Evolutionary conservation across 2,888 invertebrate genomes (phyloP).

Genomic region (Diaprepes abbreviatus): DNA sequence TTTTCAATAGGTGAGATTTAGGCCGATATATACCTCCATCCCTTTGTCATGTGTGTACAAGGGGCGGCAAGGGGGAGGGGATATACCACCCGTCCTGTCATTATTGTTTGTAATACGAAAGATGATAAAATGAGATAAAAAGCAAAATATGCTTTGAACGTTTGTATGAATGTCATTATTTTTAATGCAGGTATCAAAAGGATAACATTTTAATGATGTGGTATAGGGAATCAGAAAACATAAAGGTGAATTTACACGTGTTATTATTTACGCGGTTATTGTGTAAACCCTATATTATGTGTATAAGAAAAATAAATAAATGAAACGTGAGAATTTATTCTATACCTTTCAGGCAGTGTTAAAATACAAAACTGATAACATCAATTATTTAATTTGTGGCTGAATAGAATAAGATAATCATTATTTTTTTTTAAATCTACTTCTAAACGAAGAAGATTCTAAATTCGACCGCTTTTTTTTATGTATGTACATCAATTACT

Average conservation of each 20-base stretch:
- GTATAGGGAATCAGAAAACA: conserved; percentile 15
- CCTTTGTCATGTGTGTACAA: conserved; percentile 35
- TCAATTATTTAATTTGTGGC: too few relatives aligned
- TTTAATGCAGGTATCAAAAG: conserved; percentile 32
- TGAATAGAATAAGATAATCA: too few relatives aligned
- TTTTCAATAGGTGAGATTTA: conserved; percentile 61
- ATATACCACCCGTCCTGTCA: conserved; percentile 30
- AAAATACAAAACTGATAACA: too few relatives aligned
- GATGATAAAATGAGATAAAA: conserved; percentile 41
- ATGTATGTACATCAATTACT: too few relatives aligned
- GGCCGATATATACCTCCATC: conserved; percentile 49
- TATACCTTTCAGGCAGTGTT: too few relatives aligned
- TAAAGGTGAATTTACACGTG: conserved; percentile 28
- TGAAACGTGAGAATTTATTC: too few relatives aligned
- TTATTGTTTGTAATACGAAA: conserved; percentile 38
- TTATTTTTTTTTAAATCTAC: too few relatives aligned
- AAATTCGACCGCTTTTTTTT: too few relatives aligned
- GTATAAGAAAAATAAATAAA: too few relatives aligned
- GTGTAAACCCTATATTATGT: too few relatives aligned
- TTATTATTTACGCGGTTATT: conserved; percentile 20
- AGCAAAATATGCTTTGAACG: conserved; percentile 21
- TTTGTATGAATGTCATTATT: conserved; percentile 41
- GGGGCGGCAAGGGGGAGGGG: conserved; percentile 10
- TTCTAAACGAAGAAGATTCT: too few relatives aligned
- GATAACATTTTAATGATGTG: conserved; percentile 38